phyloP scores from a whole-genome alignment of 30 jellyfish, hydroid and myxozoan genomes.

The Haliclystus octoradiatus region DNA sequence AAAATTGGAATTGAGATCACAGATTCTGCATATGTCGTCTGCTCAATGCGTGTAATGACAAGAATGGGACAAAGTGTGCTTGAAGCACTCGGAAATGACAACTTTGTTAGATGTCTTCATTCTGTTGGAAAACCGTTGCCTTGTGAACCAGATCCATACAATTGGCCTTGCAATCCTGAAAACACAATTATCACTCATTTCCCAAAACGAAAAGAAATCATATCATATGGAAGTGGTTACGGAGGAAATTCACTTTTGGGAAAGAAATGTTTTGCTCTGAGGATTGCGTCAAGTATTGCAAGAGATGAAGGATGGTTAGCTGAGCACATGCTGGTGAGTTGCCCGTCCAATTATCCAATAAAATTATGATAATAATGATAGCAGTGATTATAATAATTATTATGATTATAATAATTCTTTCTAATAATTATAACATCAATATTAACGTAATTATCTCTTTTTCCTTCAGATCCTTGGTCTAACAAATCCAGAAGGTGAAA shows the following conservation, averaged over 20 bases:
- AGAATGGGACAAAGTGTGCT: constrained; percentile 74
- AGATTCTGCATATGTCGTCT: constrained; percentile 93
- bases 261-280: constrained; percentile 94
- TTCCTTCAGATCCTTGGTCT: constrained; percentile 72
- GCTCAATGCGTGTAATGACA: constrained; percentile 94
- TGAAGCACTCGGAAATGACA: constrained; percentile 44
- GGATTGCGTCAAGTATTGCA: constrained; percentile 93
- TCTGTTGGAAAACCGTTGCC: constrained; percentile 96
- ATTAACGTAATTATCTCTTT: no score
- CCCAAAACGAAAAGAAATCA: constrained; percentile 80
- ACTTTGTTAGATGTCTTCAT: constrained; percentile 78
- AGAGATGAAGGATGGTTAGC: constrained; percentile 99
- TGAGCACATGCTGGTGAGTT: constrained; percentile 96
- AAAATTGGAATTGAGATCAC: constrained; percentile 84
- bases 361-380: no score
- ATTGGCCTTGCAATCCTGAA: constrained; percentile 99
- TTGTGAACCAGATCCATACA: constrained; percentile 76
- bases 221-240: constrained; percentile 96
- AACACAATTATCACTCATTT: constrained; percentile 90
- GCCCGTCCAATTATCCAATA: no score
- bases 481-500: constrained; percentile 83
- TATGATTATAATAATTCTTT: no score
- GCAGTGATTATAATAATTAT: no score
- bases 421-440: no score
- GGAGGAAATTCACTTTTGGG: constrained; percentile 98